These are phyloP conservation scores for Semaprochilodus insignis DNA, from an alignment of 2,797 vertebrate genomes.

Conservation along the genomic window DNA sequence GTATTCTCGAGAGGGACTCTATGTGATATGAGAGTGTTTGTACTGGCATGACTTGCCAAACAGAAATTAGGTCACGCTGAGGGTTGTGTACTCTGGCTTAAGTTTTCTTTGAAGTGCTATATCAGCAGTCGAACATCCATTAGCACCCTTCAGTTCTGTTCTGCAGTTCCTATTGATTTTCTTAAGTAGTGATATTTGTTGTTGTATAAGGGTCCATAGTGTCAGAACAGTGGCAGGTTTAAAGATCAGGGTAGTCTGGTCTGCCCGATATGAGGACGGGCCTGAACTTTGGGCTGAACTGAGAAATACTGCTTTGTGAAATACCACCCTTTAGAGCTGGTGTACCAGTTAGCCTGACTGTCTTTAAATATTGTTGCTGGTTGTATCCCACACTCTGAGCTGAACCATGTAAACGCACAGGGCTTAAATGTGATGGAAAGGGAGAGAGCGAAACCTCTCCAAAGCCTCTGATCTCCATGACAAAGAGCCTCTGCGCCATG, in stretches of 20 bases:
- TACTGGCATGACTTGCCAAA: slow-evolving; percentile 20
- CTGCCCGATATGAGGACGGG: no score
- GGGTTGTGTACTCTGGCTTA: slow-evolving; percentile 8
- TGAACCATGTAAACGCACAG: slow-evolving; percentile 6
- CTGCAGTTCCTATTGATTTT: slow-evolving; percentile 27
- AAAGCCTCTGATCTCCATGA: slow-evolving; percentile 40
- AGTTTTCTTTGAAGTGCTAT: neutral
- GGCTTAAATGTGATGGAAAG: neutral
- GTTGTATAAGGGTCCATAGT: neutral
- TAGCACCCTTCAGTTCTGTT: neutral
- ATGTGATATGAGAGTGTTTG: slow-evolving; percentile 33
- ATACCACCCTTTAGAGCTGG: neutral
- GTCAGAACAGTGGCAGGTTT: neutral
- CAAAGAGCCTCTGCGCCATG: slow-evolving; percentile 29
- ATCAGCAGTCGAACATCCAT: slow-evolving; percentile 5
- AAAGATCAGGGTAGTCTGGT: neutral
- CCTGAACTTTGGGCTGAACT: no score
- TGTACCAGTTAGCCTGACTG: neutral
- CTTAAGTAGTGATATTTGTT: neutral
- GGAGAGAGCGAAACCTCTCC: neutral
- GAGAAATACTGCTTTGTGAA: no score
- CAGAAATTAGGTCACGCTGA: slow-evolving; percentile 33
- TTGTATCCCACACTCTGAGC: neutral
- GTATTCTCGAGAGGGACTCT: neutral
- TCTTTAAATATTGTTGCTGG: neutral